Percentiles rank a stretch among this genome's conserved stretches.
phyloP scores from a whole-genome alignment of 2,888 invertebrate species.

The Chloroclysta siterata region DNA sequence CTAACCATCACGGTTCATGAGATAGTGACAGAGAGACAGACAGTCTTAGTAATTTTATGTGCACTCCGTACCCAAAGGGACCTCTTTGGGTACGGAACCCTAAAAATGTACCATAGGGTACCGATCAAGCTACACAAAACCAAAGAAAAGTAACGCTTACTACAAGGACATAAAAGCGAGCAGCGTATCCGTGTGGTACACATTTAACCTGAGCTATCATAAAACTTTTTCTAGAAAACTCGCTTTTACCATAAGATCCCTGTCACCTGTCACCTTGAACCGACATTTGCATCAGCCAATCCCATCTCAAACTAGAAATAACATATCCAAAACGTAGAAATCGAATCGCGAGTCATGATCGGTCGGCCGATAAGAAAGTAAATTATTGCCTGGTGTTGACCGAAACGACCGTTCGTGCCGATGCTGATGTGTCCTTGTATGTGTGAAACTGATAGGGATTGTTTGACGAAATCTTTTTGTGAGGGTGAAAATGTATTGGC shows the following conservation, averaged over 20 bases:
- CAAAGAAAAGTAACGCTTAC: too few species aligned
- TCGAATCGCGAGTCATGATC: slow-evolving; percentile 68
- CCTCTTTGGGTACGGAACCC: too few species aligned
- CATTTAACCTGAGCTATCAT: too few species aligned
- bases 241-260: slow-evolving; percentile 8
- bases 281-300: slow-evolving; percentile 41
- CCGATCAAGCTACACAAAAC: too few species aligned
- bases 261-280: slow-evolving; percentile 21
- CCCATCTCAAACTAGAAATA: slow-evolving; percentile 39
- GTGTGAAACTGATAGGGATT: slow-evolving; percentile 27
- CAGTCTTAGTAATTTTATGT: too few species aligned
- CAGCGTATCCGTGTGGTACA: too few species aligned
- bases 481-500: slow-evolving; percentile 25
- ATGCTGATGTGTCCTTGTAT: slow-evolving; percentile 29
- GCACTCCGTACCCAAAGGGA: too few species aligned
- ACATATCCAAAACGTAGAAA: slow-evolving; percentile 39
- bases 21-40: too few species aligned
- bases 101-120: too few species aligned
- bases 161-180: too few species aligned
- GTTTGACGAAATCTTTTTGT: slow-evolving; percentile 31
- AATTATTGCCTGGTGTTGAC: slow-evolving; percentile 73
- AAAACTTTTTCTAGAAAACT: not conserved
- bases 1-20: too few species aligned
- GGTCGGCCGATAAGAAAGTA: slow-evolving; percentile 72
- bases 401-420: slow-evolving; percentile 45